Conservation (phyloP, 2,888 invertebrate genomes). For the Scaptomyza polygonia region DNA sequence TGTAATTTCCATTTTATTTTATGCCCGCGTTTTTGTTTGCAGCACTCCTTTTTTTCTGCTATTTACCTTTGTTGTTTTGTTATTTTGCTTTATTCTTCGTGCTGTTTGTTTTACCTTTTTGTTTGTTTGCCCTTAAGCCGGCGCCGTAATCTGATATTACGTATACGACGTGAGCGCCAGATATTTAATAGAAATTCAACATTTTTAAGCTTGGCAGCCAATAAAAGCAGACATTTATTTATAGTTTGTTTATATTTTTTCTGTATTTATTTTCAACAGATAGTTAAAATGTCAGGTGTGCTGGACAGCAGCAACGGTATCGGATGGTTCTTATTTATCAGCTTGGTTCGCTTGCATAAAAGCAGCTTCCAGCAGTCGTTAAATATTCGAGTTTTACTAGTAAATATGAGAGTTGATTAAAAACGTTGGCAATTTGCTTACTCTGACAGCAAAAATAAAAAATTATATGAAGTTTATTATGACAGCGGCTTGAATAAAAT, state of each 20-base stretch:
- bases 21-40: conserved; percentile 69
- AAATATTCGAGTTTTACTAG: conserved; percentile 23
- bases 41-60: conserved; percentile 57
- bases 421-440: conserved; percentile 7
- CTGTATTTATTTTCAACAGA: conserved; percentile 36
- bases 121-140: conserved; percentile 70
- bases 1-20: conserved; percentile 77
- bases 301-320: conserved; percentile 16
- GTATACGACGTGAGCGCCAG: conserved; percentile 73
- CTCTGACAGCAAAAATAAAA: conserved; percentile 3
- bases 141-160: conserved; percentile 75
- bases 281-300: conserved; percentile 63
- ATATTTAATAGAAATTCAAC: conserved; percentile 76
- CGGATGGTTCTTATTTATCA: conserved; percentile 41
- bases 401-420: conserved; percentile 53
- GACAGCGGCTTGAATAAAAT: conserved; percentile 4
- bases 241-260: conserved; percentile 17
- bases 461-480: conserved; percentile 10
- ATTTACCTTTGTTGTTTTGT: conserved; percentile 76
- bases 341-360: conserved; percentile 31
- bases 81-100: conserved; percentile 54
- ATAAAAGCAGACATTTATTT: conserved; percentile 61
- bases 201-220: conserved; percentile 69
- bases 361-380: conserved; percentile 44
- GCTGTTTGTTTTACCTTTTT: conserved; percentile 29